Evolutionary conservation across 2,888 invertebrate species (phyloP), one percentile per base, ranked within the genome.

Genomic region (Campaea margaritaria): DNA sequence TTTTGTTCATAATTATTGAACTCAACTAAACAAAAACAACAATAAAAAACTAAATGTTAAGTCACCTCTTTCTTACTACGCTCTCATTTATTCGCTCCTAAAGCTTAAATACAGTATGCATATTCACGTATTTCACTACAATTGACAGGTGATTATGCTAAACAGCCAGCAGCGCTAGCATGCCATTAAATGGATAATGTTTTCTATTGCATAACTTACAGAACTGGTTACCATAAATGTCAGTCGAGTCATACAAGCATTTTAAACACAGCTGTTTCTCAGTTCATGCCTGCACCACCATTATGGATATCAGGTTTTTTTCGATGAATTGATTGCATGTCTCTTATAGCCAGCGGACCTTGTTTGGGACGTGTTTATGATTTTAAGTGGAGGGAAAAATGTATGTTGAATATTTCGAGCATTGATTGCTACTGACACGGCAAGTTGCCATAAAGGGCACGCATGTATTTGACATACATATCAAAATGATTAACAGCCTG

Each of bases 141-240:
- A 81, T 82, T 81, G 86, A 81, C 86, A 85, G 85, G 83, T 85
- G 84, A 85, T 83, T 84, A 86, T 83, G 81, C 70, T 85, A 83
- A 85, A 74, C 76, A 80, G 76, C 74, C 72, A 72, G 59, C 79
- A 75, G 76, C 72, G 56, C 58, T 62, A 73, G 76, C 78, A 78
- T 79, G 74, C 76, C 79, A 83, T 83, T 83, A 81, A 77, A 75
- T 77, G 73, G 75, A 81, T 86, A 82, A 81, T 82, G 76, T 82
- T 83, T 82, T 84, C 81, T 83, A 80, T 91, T 90, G 89, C 89
- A 86, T 89, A 89, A 88, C 81, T 85, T 81, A 79, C 68, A 52
- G 76, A 86, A 89, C 89, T 72, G 83, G 90, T 87, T 87, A 72
- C 74, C 68, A 79, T 83, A 79, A 87, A 88, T 87, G 86, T 82